Evolutionary conservation across 2,888 invertebrate genomes (phyloP).

Genomic region (Scrobipalpa atriplicella): DNA sequence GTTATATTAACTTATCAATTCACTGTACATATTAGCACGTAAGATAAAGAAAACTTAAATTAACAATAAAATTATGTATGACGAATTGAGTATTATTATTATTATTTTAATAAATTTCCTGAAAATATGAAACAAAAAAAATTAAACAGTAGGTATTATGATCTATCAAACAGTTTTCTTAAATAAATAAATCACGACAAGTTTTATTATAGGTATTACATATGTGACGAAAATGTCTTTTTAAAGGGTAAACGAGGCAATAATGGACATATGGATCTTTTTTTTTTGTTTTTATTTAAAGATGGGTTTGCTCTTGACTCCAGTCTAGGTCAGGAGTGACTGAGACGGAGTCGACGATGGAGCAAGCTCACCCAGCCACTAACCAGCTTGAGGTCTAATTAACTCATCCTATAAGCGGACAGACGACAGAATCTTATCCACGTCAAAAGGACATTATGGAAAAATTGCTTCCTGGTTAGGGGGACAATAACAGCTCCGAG

Average conservation of each 20-base stretch:
- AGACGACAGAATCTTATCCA: not conserved
- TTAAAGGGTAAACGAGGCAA: not conserved
- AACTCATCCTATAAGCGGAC: not conserved
- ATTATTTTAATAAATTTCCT: not conserved
- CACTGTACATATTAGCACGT: conserved; percentile 20
- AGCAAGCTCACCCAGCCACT: too few species aligned
- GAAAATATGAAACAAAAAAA: not conserved
- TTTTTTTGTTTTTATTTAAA: too few species aligned
- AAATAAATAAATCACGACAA: not conserved
- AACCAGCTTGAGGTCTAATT: too few species aligned
- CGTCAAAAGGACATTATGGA: not conserved
- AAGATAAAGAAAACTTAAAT: conserved; percentile 9
- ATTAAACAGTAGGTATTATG: not conserved
- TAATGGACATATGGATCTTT: too few species aligned
- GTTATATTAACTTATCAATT: conserved; percentile 12
- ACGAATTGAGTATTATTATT: not conserved
- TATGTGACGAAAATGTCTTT: not conserved
- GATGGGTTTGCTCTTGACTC: too few species aligned
- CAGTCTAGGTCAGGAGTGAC: too few species aligned
- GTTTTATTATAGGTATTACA: not conserved
- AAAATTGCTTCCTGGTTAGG: conserved; percentile 2
- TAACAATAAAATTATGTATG: conserved; percentile 10
- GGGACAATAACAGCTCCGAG: not conserved
- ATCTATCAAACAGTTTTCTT: not conserved
- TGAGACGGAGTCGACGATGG: too few species aligned